Evolutionary conservation across 1,140 invertebrate species (phyloP).

Genomic region (Trichoplusia ni): DNA sequence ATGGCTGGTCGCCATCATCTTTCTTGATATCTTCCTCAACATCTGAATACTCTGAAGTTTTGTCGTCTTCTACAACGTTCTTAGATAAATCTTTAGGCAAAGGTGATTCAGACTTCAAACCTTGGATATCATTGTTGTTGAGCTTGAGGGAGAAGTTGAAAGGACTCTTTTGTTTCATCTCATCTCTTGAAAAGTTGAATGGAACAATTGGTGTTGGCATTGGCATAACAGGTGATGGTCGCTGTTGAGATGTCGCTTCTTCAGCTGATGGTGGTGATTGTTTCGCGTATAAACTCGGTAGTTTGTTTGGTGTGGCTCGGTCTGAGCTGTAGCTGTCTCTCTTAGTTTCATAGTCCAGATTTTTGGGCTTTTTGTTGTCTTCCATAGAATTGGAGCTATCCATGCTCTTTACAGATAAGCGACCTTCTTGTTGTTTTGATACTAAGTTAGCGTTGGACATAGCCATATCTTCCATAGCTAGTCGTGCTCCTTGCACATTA

Average conservation of each 20-base stretch:
- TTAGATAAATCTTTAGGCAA: conserved; percentile 76
- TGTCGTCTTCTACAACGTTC: conserved; percentile 53
- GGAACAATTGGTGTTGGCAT: conserved; percentile 67
- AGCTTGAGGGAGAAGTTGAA: conserved; percentile 68
- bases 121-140: conserved; percentile 58
- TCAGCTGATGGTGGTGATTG: conserved; percentile 85
- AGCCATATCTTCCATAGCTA: conserved; percentile 74
- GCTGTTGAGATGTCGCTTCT: conserved; percentile 84
- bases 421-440: conserved; percentile 68
- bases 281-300: conserved; percentile 75
- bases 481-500: conserved; percentile 74
- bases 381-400: conserved; percentile 70
- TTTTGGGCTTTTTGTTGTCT: conserved; percentile 63
- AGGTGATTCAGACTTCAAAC: conserved; percentile 56
- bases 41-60: conserved; percentile 61
- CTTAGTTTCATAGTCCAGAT: conserved; percentile 60
- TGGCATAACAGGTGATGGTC: conserved; percentile 85
- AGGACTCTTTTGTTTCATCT: conserved; percentile 62
- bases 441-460: conserved; percentile 64
- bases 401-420: conserved; percentile 73
- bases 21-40: conserved; percentile 64
- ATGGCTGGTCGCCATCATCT: conserved; percentile 84
- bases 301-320: conserved; percentile 64
- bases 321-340: conserved; percentile 58
- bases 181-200: conserved; percentile 71